Conservation (phyloP, 2,888 invertebrate genomes). For the Meiosimyza platycephala region DNA sequence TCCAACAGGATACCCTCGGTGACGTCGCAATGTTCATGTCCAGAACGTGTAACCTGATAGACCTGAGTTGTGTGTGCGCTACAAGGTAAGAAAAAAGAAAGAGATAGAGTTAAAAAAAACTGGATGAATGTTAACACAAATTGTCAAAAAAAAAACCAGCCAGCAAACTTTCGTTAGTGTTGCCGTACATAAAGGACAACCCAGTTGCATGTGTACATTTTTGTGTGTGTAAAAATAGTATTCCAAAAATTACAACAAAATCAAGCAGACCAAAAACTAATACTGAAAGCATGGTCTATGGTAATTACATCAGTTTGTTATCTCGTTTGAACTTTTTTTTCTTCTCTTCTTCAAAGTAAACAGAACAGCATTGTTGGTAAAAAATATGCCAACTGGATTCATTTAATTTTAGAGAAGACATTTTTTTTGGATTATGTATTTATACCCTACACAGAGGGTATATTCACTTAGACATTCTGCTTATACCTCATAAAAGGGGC, state of each 20-base stretch:
- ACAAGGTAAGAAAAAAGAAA: constrained; percentile 21
- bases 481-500: too few relatives aligned
- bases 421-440: too few relatives aligned
- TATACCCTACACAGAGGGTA: too few relatives aligned
- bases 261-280: neutral
- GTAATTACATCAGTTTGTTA: constrained; percentile 7
- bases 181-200: neutral
- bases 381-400: too few relatives aligned
- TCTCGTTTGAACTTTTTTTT: neutral
- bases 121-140: neutral
- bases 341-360: too few relatives aligned
- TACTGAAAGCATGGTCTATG: constrained; percentile 3
- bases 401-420: too few relatives aligned
- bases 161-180: neutral
- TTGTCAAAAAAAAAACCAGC: neutral
- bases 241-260: neutral
- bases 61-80: constrained; percentile 73
- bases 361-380: too few relatives aligned
- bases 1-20: constrained; percentile 77
- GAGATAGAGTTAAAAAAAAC: neutral
- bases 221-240: too few relatives aligned
- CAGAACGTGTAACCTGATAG: constrained; percentile 78
- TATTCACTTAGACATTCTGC: too few relatives aligned
- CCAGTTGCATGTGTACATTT: too few relatives aligned
- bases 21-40: constrained; percentile 78